phyloP scores from a whole-genome alignment of 2,797 vertebrate genomes.

The Thunnus albacares region DNA sequence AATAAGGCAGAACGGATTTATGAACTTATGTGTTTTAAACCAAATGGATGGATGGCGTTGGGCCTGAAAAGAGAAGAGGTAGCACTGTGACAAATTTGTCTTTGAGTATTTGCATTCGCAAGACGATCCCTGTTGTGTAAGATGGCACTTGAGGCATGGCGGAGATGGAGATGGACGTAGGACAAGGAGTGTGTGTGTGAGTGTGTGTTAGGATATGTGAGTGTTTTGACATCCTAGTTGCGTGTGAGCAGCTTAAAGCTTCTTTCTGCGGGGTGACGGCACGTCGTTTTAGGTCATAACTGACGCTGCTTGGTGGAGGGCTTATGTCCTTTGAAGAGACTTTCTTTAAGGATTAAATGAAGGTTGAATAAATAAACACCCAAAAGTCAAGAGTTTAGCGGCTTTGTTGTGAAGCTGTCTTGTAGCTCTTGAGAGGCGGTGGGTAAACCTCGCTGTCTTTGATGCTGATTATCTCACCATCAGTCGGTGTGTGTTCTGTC shows the following conservation, averaged over 20 bases:
- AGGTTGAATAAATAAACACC: constrained; percentile 60
- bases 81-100: constrained; percentile 60
- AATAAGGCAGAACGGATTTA: constrained; percentile 22
- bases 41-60: constrained; percentile 39
- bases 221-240: constrained; percentile 59
- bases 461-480: constrained; percentile 11
- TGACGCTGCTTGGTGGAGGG: constrained; percentile 29
- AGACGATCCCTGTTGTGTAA: constrained; percentile 75
- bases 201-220: constrained; percentile 30
- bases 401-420: constrained; percentile 47
- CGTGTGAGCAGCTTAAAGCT: constrained; percentile 57
- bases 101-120: constrained; percentile 58
- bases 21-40: constrained; percentile 37
- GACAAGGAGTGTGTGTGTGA: constrained; percentile 16
- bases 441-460: constrained; percentile 28
- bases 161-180: constrained; percentile 57
- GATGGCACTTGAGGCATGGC: constrained; percentile 60
- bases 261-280: constrained; percentile 37
- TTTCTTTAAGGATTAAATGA: constrained; percentile 65
- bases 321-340: constrained; percentile 59
- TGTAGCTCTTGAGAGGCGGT: constrained; percentile 17
- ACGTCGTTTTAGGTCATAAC: constrained; percentile 53
- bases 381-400: constrained; percentile 57
- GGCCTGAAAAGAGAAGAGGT: constrained; percentile 60
- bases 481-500: constrained; percentile 20